Evolutionary conservation across 1,140 invertebrate species (phyloP).

Genomic region (Drosophila pachea): DNA sequence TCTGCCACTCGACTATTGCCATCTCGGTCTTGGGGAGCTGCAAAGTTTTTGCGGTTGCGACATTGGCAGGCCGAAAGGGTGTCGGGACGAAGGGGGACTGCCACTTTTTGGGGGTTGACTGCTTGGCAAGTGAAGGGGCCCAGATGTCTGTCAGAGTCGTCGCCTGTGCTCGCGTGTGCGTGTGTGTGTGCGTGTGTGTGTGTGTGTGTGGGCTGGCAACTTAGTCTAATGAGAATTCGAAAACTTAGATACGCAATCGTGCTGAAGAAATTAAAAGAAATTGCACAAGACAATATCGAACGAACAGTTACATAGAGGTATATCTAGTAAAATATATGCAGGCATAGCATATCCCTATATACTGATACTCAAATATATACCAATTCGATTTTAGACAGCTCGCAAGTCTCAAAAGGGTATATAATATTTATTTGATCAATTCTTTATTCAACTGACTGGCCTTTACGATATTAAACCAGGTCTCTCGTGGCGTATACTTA

Average conservation of each 20-base stretch:
- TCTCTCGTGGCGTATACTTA: too few relatives aligned
- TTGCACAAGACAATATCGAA: conserved; percentile 55
- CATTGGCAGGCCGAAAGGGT: conserved; percentile 43
- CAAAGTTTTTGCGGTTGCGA: conserved; percentile 76
- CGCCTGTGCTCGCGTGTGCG: conserved; percentile 30
- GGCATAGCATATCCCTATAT: conserved; percentile 3
- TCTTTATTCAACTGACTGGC: too few relatives aligned
- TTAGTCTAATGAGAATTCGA: conserved; percentile 77
- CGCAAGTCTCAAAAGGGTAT: too few relatives aligned
- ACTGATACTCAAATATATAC: too few relatives aligned
- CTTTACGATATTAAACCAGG: too few relatives aligned
- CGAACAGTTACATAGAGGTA: neutral
- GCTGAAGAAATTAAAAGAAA: conserved; percentile 77
- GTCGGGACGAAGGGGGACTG: conserved; percentile 1
- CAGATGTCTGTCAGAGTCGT: conserved; percentile 62
- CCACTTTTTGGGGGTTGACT: conserved; percentile 12
- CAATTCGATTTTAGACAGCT: too few relatives aligned
- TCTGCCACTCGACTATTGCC: conserved; percentile 18
- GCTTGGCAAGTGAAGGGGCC: conserved; percentile 15
- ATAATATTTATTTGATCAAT: too few relatives aligned
- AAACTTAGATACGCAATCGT: conserved; percentile 76
- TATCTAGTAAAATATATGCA: conserved; percentile 1
- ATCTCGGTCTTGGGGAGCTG: conserved; percentile 35
- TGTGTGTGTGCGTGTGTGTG: neutral
- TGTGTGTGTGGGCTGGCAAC: conserved; percentile 64